Evolutionary conservation across 1,140 invertebrate species (phyloP).

Genomic region (Drosophila setifemur): DNA sequence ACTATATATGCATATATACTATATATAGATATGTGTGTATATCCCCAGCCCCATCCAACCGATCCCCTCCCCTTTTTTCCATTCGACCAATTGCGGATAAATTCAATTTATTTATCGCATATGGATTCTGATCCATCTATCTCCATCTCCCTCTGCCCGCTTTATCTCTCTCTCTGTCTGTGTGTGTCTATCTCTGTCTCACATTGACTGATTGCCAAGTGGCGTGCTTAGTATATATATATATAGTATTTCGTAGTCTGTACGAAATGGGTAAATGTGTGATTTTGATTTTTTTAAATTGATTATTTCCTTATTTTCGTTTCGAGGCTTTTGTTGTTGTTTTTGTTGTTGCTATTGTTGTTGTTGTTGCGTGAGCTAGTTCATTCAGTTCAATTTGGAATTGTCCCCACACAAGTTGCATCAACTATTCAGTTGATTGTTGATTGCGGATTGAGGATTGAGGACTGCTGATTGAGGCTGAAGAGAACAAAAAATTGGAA

Average conservation of each 20-base stretch:
- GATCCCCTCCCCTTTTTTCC: neutral
- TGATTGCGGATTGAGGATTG: slow-evolving; percentile 20
- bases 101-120: slow-evolving; percentile 82
- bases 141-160: too few species aligned
- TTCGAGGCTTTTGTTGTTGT: slow-evolving; percentile 37
- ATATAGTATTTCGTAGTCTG: too few species aligned
- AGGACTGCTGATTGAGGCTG: slow-evolving; percentile 24
- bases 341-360: too few species aligned
- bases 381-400: slow-evolving; percentile 62
- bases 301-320: slow-evolving; percentile 81
- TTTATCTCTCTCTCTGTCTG: slow-evolving; percentile 6
- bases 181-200: slow-evolving; percentile 6
- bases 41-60: neutral
- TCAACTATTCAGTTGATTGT: slow-evolving; percentile 13
- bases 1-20: slow-evolving; percentile 9
- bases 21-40: slow-evolving; percentile 5
- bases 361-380: slow-evolving; percentile 61
- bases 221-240: slow-evolving; percentile 46
- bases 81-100: slow-evolving; percentile 81
- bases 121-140: slow-evolving; percentile 79
- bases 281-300: slow-evolving; percentile 81
- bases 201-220: slow-evolving; percentile 64
- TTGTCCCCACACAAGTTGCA: slow-evolving; percentile 15
- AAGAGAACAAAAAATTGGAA: slow-evolving; percentile 23
- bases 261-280: slow-evolving; percentile 62